Percentiles rank a stretch among this genome's conserved stretches.
Conservation (phyloP, 2,797 vertebrate genomes). For the Oreochromis grahami region DNA sequence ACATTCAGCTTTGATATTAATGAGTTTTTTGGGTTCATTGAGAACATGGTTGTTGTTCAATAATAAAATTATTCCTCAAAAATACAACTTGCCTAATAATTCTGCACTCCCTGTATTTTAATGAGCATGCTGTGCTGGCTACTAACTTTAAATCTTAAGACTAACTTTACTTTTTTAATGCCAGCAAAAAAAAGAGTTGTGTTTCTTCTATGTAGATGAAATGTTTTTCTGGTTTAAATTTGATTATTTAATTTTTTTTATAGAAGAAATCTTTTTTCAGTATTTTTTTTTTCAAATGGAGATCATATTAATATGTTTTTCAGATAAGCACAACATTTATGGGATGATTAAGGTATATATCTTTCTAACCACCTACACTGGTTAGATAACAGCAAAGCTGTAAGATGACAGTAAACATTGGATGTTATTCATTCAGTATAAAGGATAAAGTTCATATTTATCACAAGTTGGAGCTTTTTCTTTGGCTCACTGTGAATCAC, state of each 20-base stretch:
- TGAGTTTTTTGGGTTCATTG: too few species aligned
- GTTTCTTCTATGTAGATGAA: not conserved
- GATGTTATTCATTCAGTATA: not conserved
- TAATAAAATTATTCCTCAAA: too few species aligned
- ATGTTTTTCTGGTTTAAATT: not conserved
- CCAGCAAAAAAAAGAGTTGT: not conserved
- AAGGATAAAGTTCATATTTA: not conserved
- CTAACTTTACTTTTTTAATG: not conserved
- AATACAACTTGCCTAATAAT: too few species aligned
- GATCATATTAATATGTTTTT: not conserved
- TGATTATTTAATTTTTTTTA: not conserved
- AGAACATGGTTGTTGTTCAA: too few species aligned
- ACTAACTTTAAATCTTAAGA: not conserved
- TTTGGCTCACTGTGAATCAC: not conserved
- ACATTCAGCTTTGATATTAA: too few species aligned
- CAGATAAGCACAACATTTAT: not conserved
- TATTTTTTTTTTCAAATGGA: not conserved
- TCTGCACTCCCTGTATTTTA: not conserved
- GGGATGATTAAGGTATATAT: not conserved
- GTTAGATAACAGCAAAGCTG: not conserved
- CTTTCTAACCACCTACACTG: not conserved
- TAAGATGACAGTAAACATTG: not conserved
- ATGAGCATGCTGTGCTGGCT: not conserved
- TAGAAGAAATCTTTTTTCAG: not conserved
- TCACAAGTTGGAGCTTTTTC: not conserved